A percentile compares a stretch with the other conserved stretches of the same genome.
Conservation (phyloP, 2,888 invertebrate species). For the Cremastobaeus sp. region DNA sequence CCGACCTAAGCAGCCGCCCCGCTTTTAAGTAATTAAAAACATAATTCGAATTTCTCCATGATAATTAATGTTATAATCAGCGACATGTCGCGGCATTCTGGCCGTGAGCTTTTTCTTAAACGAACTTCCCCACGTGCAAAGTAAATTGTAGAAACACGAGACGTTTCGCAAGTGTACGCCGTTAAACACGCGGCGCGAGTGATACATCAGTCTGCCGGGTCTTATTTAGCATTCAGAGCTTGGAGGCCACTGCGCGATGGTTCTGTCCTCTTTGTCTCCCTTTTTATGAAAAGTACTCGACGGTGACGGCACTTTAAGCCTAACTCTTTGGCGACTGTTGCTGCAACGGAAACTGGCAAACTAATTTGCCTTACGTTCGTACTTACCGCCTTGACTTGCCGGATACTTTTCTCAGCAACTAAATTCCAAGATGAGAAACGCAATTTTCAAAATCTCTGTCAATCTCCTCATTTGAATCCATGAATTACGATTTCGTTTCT, state of each 20-base stretch:
- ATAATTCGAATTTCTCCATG: constrained; percentile 5
- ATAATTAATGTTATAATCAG: constrained; percentile 37
- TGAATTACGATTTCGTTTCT: constrained; percentile 12
- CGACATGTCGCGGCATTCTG: constrained; percentile 14
- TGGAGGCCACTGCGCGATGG: constrained; percentile 31
- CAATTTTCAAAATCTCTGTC: constrained; percentile 30
- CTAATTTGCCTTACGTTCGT: constrained; percentile 52
- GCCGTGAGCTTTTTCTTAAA: constrained; percentile 13
- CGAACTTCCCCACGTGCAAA: constrained; percentile 31
- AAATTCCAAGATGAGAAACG: constrained; percentile 42
- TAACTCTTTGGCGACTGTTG: constrained; percentile 55
- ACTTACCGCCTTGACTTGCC: constrained; percentile 40
- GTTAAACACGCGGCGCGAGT: constrained; percentile 51
- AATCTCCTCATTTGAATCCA: not conserved
- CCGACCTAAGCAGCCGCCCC: too few species aligned
- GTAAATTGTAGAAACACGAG: constrained; percentile 44
- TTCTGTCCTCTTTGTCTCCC: constrained; percentile 24
- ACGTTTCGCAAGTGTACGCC: constrained; percentile 45
- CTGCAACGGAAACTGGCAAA: constrained; percentile 28
- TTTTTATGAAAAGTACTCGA: constrained; percentile 49
- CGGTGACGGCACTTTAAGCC: constrained; percentile 42
- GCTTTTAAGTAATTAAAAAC: too few species aligned
- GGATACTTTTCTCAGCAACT: constrained; percentile 50
- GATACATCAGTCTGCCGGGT: constrained; percentile 46
- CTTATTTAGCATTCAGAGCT: constrained; percentile 54